These are phyloP conservation scores for Castor canadensis DNA, from an alignment of 2,113 vertebrate genomes.

Conservation along the genomic window DNA sequence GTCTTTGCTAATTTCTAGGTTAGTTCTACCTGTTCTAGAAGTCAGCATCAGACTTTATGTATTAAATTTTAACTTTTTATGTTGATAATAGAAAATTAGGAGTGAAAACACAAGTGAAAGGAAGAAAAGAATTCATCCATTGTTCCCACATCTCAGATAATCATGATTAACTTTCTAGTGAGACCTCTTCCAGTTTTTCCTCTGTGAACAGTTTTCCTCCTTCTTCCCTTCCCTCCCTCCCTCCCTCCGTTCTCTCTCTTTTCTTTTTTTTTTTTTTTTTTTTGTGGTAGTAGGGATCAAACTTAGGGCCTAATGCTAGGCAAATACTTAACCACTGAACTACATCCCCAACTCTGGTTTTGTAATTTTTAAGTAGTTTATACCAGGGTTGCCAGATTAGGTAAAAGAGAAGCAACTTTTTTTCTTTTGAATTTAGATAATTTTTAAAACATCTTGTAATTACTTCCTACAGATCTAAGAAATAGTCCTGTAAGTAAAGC, in stretches of 20 bases:
- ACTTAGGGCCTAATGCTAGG: not conserved
- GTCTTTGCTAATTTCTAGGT: constrained; percentile 41
- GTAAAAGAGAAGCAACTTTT: not conserved
- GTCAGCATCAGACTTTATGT: not conserved
- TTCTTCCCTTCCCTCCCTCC: too few species aligned
- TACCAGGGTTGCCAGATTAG: not conserved
- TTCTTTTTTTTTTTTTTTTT: not conserved
- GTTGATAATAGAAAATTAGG: not conserved
- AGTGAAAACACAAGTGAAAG: not conserved
- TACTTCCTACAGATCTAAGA: too few species aligned
- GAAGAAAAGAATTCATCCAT: not conserved
- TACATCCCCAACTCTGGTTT: not conserved
- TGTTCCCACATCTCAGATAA: not conserved
- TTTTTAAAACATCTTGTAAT: too few species aligned
- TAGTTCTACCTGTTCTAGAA: constrained; percentile 30
- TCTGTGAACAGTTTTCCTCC: not conserved
- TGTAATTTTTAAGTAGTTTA: constrained; percentile 29
- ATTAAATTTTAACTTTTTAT: constrained; percentile 26
- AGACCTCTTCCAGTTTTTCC: not conserved
- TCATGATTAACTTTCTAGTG: not conserved
- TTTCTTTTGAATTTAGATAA: constrained; percentile 9
- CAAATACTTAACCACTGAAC: not conserved
- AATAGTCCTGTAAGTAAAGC: too few species aligned
- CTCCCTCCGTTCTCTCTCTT: too few species aligned
- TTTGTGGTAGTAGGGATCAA: not conserved